A percentile compares a stretch with the other conserved stretches of the same genome.
These are phyloP conservation scores for Camponotus floridanus DNA, from an alignment of 1,140 invertebrate genomes.

Conservation along the genomic window DNA sequence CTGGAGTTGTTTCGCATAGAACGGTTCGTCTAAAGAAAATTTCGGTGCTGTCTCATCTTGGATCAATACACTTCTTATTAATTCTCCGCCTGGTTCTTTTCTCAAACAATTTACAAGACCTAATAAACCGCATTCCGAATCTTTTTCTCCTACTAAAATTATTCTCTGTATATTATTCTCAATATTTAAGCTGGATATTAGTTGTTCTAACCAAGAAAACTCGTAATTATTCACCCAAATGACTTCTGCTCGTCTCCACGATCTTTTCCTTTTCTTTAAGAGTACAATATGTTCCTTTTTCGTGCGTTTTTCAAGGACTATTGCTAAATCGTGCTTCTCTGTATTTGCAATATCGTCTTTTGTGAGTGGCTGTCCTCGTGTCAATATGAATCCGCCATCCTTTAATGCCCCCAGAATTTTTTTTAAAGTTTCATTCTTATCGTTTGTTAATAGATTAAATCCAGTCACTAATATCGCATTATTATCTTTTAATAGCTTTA, in stretches of 20 bases:
- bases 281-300: conserved; percentile 77
- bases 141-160: conserved; percentile 87
- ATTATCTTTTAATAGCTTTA: conserved; percentile 85
- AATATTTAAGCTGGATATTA: conserved; percentile 82
- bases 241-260: conserved; percentile 74
- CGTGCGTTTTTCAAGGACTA: conserved; percentile 79
- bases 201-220: conserved; percentile 85
- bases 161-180: conserved; percentile 74
- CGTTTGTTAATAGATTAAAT: conserved; percentile 72
- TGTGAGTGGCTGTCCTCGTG: conserved; percentile 82
- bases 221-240: conserved; percentile 76
- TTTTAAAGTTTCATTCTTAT: conserved; percentile 71
- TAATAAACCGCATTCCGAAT: conserved; percentile 91
- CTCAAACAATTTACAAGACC: conserved; percentile 93
- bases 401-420: conserved; percentile 77
- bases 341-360: conserved; percentile 49
- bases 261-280: conserved; percentile 77
- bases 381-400: conserved; percentile 85
- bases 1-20: conserved; percentile 89
- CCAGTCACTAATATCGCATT: conserved; percentile 87
- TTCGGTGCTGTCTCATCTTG: conserved; percentile 88
- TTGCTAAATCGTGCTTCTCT: conserved; percentile 70
- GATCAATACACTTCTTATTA: conserved; percentile 88
- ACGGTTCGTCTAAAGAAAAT: conserved; percentile 88
- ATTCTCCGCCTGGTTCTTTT: conserved; percentile 89